Percentiles rank a stretch among this genome's conserved stretches.
Conservation (phyloP, 1,140 invertebrate species). For the Metaphire vulgaris region DNA sequence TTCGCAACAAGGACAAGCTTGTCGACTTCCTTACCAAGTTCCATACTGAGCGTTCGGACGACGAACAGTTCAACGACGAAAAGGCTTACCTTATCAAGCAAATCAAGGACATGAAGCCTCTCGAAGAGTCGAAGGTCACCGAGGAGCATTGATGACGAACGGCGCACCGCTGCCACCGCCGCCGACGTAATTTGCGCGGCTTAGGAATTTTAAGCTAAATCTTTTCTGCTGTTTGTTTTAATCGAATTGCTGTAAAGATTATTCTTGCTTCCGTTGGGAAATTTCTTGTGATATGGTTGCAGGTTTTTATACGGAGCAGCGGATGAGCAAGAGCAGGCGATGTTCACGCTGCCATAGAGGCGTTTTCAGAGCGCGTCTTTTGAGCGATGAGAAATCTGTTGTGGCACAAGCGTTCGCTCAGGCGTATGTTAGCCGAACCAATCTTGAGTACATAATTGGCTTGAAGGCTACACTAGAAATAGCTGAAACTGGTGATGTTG, state of each 20-base stretch:
- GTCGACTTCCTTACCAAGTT: constrained; percentile 98
- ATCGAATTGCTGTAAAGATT: not conserved
- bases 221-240: not conserved
- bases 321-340: no score
- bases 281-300: not conserved
- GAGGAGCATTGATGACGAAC: not conserved
- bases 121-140: not conserved
- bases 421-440: no score
- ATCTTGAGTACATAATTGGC: no score
- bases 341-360: no score
- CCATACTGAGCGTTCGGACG: constrained; percentile 97
- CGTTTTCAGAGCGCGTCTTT: no score
- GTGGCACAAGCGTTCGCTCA: no score
- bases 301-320: no score
- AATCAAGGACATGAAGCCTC: constrained; percentile 90
- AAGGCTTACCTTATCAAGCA: constrained; percentile 99
- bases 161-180: not conserved
- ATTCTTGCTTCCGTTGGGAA: not conserved
- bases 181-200: not conserved
- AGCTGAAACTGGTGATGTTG: no score
- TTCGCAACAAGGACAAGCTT: constrained; percentile 96
- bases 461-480: no score
- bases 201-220: not conserved
- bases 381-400: no score
- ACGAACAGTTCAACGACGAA: constrained; percentile 99